These are phyloP conservation scores for Diploptera punctata DNA, from an alignment of 2,888 invertebrate species.

Conservation along the genomic window DNA sequence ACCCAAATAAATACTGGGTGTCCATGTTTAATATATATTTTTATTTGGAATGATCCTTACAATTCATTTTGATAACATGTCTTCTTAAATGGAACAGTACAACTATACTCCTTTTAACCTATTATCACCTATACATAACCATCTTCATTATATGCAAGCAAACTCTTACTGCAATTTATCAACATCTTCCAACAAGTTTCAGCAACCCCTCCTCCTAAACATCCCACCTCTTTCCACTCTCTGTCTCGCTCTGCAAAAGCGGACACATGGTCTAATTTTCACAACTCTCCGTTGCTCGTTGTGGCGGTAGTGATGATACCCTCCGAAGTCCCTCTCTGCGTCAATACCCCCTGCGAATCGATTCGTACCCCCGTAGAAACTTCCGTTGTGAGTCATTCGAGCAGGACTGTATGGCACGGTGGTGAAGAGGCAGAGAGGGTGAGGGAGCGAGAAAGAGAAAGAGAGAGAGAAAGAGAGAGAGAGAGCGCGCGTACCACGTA, in stretches of 20 bases:
- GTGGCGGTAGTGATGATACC: conserved; percentile 6
- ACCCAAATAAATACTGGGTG: too few relatives aligned
- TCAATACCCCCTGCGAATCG: conserved; percentile 12
- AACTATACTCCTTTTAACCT: too few relatives aligned
- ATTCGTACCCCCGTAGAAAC: neutral
- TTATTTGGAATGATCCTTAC: too few relatives aligned
- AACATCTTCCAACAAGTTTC: too few relatives aligned
- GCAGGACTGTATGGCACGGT: neutral
- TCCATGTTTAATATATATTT: too few relatives aligned
- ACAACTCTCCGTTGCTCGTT: conserved; percentile 3
- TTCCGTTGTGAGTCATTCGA: conserved; percentile 23
- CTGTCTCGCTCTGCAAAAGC: neutral
- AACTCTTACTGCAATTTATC: neutral
- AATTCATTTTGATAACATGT: too few relatives aligned
- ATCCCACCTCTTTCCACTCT: neutral
- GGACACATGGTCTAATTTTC: conserved; percentile 14
- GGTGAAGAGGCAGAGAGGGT: neutral
- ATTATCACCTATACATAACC: too few relatives aligned
- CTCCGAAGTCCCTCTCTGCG: neutral
- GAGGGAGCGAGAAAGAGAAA: too few relatives aligned
- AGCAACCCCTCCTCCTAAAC: neutral
- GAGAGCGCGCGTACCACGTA: too few relatives aligned
- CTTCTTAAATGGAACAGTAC: too few relatives aligned
- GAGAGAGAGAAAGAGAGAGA: too few relatives aligned
- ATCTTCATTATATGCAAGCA: neutral